Percentiles rank a stretch among this genome's conserved stretches.
phyloP scores from a whole-genome alignment of 2,113 vertebrate genomes.

The Calypte anna region DNA sequence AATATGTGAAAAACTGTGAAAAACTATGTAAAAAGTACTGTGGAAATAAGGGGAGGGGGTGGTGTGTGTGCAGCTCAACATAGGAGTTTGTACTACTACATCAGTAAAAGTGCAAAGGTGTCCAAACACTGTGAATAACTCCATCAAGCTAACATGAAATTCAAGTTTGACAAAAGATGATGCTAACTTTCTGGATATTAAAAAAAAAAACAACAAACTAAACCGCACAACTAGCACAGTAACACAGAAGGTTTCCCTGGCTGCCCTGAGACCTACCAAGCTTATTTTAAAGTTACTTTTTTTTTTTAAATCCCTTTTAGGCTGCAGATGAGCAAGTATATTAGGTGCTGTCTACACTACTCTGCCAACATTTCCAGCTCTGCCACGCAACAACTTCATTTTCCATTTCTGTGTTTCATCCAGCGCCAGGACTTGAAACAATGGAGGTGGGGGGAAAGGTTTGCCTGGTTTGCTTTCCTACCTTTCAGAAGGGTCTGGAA shows the following conservation, averaged over 20 bases:
- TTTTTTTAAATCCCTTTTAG: background rate
- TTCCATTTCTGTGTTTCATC: background rate
- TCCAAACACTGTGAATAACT: background rate
- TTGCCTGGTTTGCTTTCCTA: background rate
- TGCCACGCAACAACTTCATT: background rate
- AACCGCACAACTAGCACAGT: background rate
- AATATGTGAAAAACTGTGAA: fast-evolving
- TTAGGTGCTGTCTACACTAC: background rate
- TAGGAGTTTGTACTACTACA: background rate
- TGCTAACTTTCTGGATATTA: background rate
- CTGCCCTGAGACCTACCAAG: background rate
- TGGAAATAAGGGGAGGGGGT: fast-evolving
- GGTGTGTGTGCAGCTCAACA: background rate
- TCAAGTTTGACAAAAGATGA: background rate
- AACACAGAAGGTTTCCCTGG: background rate
- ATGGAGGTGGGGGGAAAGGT: background rate
- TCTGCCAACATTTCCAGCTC: background rate
- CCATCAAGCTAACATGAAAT: background rate
- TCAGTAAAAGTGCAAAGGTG: background rate
- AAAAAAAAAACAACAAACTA: background rate
- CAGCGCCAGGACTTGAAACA: background rate
- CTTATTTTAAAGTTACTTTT: background rate
- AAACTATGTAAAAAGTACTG: fast-evolving
- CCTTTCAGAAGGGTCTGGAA: constrained; percentile 7
- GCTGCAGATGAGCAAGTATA: background rate